Conservation (phyloP, 1,140 invertebrate genomes). For the Chironomus tepperi region DNA sequence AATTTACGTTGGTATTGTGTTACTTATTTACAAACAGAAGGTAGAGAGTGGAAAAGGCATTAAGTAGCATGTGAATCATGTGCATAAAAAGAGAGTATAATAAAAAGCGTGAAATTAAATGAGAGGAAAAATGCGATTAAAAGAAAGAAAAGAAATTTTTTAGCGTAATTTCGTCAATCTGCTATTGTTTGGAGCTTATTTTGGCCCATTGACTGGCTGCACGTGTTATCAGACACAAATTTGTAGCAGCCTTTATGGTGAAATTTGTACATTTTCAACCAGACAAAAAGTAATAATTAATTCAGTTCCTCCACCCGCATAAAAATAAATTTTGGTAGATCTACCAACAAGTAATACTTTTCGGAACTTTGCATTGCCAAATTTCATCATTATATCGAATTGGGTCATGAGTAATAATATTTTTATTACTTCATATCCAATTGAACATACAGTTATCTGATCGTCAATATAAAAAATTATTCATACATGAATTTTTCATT, state of each 20-base stretch:
- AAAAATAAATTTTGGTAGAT: no score
- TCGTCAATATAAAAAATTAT: background rate
- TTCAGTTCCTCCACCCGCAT: no score
- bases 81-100: background rate
- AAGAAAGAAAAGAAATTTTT: conserved; percentile 10
- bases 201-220: no score
- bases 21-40: conserved; percentile 8
- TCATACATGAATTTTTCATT: background rate
- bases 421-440: background rate
- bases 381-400: background rate
- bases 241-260: no score
- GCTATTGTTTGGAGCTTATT: background rate
- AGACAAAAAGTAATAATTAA: no score
- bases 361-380: conserved; percentile 5
- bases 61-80: background rate
- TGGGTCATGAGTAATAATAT: background rate
- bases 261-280: no score
- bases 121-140: conserved; percentile 10
- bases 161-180: background rate
- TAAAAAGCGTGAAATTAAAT: conserved; percentile 6
- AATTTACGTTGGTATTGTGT: background rate
- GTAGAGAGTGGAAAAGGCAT: no score
- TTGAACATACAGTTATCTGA: background rate
- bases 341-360: background rate
- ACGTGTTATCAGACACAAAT: no score